Evolutionary conservation across 1,140 invertebrate species (phyloP).

Genomic region (Eupeodes corollae): DNA sequence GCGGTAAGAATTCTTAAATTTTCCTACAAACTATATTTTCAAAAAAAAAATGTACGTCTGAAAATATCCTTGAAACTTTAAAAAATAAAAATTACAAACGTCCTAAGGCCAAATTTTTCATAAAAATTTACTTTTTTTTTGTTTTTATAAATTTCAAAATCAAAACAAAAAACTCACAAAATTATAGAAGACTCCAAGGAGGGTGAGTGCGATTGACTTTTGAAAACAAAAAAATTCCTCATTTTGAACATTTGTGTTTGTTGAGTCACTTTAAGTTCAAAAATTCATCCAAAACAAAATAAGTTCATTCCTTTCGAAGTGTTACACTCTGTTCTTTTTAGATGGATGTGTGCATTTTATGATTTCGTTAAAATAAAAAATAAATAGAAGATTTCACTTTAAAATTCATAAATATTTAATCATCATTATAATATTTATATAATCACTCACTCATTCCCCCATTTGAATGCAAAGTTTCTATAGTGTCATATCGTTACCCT

Average conservation of each 20-base stretch:
- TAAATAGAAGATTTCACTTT: no score
- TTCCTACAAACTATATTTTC: neutral
- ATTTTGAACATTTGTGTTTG: constrained; percentile 22
- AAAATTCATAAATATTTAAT: no score
- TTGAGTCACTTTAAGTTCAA: constrained; percentile 12
- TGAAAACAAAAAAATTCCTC: constrained; percentile 10
- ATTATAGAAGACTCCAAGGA: constrained; percentile 34
- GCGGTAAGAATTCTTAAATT: constrained; percentile 45
- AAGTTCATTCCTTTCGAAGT: no score
- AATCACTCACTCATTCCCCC: no score
- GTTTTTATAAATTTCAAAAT: constrained; percentile 9
- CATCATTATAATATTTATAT: no score
- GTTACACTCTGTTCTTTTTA: no score
- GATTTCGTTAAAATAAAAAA: no score
- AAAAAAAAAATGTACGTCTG: constrained; percentile 1
- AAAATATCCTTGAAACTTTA: neutral
- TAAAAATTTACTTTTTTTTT: constrained; percentile 8
- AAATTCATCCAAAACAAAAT: no score
- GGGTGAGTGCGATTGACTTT: constrained; percentile 25
- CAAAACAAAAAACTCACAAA: constrained; percentile 1
- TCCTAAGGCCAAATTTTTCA: neutral
- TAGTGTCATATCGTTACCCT: no score
- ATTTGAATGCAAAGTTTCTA: no score
- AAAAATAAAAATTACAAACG: neutral
- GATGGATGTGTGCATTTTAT: no score